A percentile compares a stretch with the other conserved stretches of the same genome.
phyloP scores from a whole-genome alignment of 2,113 vertebrate genomes.

The Thymallus thymallus region DNA sequence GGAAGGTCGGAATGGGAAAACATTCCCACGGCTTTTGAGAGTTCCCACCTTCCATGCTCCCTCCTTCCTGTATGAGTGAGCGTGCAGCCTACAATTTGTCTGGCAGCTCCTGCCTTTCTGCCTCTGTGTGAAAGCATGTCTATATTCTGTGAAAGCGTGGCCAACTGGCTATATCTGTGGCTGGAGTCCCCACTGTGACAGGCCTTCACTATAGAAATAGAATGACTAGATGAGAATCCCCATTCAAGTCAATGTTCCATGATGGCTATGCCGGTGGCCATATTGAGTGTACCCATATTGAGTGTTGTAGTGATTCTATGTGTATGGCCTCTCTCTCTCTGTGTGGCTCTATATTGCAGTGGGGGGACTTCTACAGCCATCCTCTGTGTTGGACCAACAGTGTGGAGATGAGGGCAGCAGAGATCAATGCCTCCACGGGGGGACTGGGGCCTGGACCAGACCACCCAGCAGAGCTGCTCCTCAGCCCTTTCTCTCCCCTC shows the following conservation, averaged over 20 bases:
- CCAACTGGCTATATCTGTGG: constrained; percentile 44
- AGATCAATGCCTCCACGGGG: constrained; percentile 66
- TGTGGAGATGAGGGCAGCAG: constrained; percentile 41
- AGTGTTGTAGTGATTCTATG: too few relatives aligned
- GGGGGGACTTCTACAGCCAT: constrained; percentile 61
- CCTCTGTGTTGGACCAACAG: constrained; percentile 64
- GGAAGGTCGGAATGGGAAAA: constrained; percentile 20
- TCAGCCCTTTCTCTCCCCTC: too few relatives aligned
- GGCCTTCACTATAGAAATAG: constrained; percentile 23
- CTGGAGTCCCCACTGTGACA: constrained; percentile 58
- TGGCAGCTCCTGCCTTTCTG: constrained; percentile 37
- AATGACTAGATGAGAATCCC: too few relatives aligned
- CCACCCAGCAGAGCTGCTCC: constrained; percentile 55
- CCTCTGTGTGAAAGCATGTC: constrained; percentile 49
- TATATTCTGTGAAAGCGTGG: too few relatives aligned
- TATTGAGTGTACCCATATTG: too few relatives aligned
- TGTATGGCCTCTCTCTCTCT: constrained; percentile 34
- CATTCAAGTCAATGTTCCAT: too few relatives aligned
- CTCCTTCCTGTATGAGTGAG: constrained; percentile 34
- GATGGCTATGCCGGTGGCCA: too few relatives aligned
- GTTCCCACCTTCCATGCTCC: constrained; percentile 33
- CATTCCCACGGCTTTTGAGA: constrained; percentile 48
- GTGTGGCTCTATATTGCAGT: constrained; percentile 42
- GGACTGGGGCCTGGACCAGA: constrained; percentile 47
- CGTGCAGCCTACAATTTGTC: constrained; percentile 47